phyloP scores from a whole-genome alignment of 2,888 invertebrate genomes.

The Caenorhabditis zanzibari region DNA sequence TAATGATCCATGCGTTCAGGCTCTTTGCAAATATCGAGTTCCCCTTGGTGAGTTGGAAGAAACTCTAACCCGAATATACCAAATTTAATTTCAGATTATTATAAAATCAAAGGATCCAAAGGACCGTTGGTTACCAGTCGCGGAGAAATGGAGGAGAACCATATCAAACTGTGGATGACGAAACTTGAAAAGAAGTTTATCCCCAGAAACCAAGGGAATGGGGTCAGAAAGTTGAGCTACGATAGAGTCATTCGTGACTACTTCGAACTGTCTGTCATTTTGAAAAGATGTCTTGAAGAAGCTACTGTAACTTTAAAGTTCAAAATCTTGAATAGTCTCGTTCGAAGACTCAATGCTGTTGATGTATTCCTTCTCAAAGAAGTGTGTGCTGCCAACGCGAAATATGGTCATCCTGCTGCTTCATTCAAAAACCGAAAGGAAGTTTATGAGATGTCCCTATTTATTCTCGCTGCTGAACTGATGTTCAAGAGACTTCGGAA shows the following conservation, averaged over 20 bases:
- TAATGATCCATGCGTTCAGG: too few relatives aligned
- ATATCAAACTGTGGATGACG: not conserved
- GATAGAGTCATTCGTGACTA: not conserved
- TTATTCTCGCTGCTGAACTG: not conserved
- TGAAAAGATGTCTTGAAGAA: not conserved
- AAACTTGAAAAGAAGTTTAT: not conserved
- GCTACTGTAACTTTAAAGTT: not conserved
- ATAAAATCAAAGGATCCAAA: not conserved
- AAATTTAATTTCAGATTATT: not conserved
- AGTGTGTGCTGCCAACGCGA: not conserved
- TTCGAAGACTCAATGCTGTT: not conserved
- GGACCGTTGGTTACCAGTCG: constrained; percentile 18
- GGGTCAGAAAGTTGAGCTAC: not conserved
- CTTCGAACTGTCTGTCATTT: not conserved
- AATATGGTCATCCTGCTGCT: not conserved
- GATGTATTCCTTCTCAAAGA: constrained; percentile 7
- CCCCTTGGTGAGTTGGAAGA: not conserved
- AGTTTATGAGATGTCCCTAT: not conserved
- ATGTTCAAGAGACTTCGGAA: not conserved
- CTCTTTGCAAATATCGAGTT: too few relatives aligned
- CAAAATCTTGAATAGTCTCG: not conserved
- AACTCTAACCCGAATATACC: too few relatives aligned
- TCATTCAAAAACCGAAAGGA: not conserved
- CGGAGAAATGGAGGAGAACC: not conserved
- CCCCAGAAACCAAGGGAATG: not conserved